phyloP scores from a whole-genome alignment of 2,888 invertebrate species.

The Lasioglossum malachurum region DNA sequence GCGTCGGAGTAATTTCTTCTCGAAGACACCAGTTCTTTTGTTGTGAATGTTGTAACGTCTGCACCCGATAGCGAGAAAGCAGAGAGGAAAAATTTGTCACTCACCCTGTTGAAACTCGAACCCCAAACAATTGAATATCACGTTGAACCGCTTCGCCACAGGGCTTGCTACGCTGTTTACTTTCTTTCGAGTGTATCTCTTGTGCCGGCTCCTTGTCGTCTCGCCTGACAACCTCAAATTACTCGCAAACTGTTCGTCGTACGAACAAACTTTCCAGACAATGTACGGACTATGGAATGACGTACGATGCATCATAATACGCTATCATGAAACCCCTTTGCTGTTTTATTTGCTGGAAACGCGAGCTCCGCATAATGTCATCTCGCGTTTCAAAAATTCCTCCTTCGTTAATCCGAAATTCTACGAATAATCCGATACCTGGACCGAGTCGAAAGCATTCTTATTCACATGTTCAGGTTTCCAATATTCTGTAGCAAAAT shows the following conservation, averaged over 20 bases:
- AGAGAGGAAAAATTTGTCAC: slow-evolving; percentile 1
- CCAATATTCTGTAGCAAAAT: not conserved
- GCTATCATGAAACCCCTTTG: not conserved
- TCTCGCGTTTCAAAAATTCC: not conserved
- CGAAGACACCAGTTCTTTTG: not conserved
- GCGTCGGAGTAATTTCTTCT: not conserved
- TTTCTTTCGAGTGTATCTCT: slow-evolving; percentile 27
- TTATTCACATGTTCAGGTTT: not conserved
- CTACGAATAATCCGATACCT: not conserved
- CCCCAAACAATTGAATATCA: slow-evolving; percentile 17
- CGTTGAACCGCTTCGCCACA: not conserved
- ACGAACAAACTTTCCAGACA: slow-evolving; percentile 8
- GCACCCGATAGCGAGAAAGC: too few relatives aligned
- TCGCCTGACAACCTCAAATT: slow-evolving; percentile 46
- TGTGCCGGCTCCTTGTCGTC: slow-evolving; percentile 18
- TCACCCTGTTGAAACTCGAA: not conserved
- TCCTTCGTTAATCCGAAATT: not conserved
- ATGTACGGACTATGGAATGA: not conserved
- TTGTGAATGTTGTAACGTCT: not conserved
- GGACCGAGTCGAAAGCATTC: not conserved
- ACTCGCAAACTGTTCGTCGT: slow-evolving; percentile 28
- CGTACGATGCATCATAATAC: slow-evolving; percentile 13
- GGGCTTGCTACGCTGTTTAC: slow-evolving; percentile 24
- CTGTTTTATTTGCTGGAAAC: not conserved
- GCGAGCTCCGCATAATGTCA: not conserved